phyloP scores from a whole-genome alignment of 53 echinoderm and acorn worm species.

The Zoroaster sp. region DNA sequence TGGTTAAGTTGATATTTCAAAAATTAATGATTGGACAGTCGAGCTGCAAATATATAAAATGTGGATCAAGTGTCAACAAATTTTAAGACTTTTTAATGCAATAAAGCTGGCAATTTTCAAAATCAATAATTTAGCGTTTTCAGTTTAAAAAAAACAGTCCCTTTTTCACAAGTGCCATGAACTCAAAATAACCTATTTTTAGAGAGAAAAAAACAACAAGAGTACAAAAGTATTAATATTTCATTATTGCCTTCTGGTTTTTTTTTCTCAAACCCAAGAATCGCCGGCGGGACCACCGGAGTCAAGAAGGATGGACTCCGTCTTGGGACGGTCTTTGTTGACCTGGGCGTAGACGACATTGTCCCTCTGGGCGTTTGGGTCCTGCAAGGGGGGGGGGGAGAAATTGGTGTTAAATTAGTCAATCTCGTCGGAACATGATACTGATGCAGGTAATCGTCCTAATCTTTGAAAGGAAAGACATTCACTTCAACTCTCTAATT shows the following conservation, averaged over 20 bases:
- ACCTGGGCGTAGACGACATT: constrained; percentile 49
- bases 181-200: neutral
- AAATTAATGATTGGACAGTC: no score
- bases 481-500: no score
- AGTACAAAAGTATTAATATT: neutral
- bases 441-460: no score
- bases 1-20: no score
- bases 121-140: neutral
- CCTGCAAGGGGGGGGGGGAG: neutral
- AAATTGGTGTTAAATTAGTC: neutral
- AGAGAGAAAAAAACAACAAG: neutral
- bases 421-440: no score
- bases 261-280: constrained; percentile 29
- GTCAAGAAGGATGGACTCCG: neutral
- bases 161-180: neutral
- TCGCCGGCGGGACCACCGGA: constrained; percentile 44
- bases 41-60: no score
- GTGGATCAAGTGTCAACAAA: no score
- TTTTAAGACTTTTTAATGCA: no score
- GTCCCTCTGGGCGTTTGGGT: constrained; percentile 2
- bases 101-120: no score
- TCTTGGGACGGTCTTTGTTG: neutral
- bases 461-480: no score
- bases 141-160: neutral
- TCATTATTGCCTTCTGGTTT: neutral